A percentile compares a stretch with the other conserved stretches of the same genome.
Conservation (phyloP, 1,140 invertebrate genomes). For the Brachionus paranguensis region DNA sequence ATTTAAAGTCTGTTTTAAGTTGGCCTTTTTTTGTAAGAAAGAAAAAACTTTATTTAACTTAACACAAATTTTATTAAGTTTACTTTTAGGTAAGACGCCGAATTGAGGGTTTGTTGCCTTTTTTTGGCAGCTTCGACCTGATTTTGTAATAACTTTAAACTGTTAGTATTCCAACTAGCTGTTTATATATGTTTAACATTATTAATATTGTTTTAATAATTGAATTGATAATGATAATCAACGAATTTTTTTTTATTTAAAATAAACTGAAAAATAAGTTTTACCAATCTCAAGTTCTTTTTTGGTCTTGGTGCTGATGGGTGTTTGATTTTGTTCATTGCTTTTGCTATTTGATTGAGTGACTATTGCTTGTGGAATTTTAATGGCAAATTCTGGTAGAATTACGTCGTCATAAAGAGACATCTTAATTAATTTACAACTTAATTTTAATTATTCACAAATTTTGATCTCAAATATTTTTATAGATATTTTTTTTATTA, state of each 20-base stretch:
- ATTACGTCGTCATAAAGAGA: constrained; percentile 38
- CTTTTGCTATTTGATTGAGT: not conserved
- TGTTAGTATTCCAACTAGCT: constrained; percentile 30
- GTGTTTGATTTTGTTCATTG: not conserved
- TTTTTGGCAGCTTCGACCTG: constrained; percentile 20
- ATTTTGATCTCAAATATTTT: not conserved
- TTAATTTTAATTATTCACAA: not conserved
- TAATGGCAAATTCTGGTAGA: not conserved
- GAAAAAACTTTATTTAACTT: too few species aligned
- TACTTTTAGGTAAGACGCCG: not conserved
- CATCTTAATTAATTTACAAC: constrained; percentile 18
- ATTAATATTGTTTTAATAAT: constrained; percentile 12
- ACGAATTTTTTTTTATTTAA: constrained; percentile 30
- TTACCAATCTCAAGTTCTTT: constrained; percentile 22
- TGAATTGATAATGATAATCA: not conserved
- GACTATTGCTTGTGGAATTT: not conserved
- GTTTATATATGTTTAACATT: constrained; percentile 32
- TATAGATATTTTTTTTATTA: not conserved
- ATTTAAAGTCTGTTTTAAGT: not conserved
- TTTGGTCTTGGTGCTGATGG: not conserved
- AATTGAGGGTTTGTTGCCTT: constrained; percentile 4
- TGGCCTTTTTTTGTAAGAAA: not conserved
- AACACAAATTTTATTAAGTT: not conserved
- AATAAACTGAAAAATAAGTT: constrained; percentile 14
- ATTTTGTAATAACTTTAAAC: constrained; percentile 39